A percentile compares a stretch with the other conserved stretches of the same genome.
phyloP scores from a whole-genome alignment of 2,113 vertebrate genomes.

The Limanda limanda region DNA sequence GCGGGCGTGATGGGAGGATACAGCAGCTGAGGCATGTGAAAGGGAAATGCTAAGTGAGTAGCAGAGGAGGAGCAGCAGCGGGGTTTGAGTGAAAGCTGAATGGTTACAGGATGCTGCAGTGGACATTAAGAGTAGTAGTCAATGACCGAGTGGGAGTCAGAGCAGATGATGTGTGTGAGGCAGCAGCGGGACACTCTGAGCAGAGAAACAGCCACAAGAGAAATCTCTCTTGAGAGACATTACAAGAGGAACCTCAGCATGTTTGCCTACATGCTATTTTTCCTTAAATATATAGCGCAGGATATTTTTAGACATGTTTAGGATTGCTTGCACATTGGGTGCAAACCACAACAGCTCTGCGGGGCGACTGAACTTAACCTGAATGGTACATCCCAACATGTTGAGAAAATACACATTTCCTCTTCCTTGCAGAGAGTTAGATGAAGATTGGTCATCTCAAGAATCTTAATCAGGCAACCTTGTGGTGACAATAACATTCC shows the following conservation, averaged over 20 bases:
- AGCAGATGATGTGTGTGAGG: too few species aligned
- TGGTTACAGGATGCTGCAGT: too few species aligned
- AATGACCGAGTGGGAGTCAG: too few species aligned
- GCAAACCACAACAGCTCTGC: too few species aligned
- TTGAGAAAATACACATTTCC: too few species aligned
- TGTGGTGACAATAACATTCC: not conserved
- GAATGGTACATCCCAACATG: too few species aligned
- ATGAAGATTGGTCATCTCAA: not conserved
- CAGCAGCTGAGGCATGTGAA: slow-evolving; percentile 21
- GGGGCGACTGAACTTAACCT: too few species aligned
- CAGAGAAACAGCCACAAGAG: not conserved
- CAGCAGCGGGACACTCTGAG: too few species aligned
- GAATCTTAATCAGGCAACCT: too few species aligned
- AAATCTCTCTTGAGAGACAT: not conserved
- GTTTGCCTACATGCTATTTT: not conserved
- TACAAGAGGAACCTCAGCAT: not conserved
- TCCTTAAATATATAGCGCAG: not conserved
- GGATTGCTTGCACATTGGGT: not conserved
- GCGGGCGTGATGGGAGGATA: slow-evolving; percentile 13
- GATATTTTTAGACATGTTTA: not conserved
- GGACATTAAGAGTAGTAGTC: too few species aligned
- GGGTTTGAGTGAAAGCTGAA: slow-evolving; percentile 22
- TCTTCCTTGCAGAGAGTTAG: not conserved
- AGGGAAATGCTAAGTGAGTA: slow-evolving; percentile 38
- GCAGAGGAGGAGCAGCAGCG: slow-evolving; percentile 13